phyloP scores from a whole-genome alignment of 2,888 invertebrate species.

The Papilio protenor region DNA sequence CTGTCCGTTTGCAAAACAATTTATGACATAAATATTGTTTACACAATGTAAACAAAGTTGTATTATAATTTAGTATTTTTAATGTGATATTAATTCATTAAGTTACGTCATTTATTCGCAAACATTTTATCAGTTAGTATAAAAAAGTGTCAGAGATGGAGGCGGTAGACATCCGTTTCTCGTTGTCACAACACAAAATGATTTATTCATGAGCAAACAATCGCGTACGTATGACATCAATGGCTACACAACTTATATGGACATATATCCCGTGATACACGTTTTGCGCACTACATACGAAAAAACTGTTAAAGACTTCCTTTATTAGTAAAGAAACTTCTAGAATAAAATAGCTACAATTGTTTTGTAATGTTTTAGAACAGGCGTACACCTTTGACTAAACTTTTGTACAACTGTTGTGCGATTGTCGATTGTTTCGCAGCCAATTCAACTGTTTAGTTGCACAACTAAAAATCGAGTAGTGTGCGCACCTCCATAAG shows the following conservation, averaged over 20 bases:
- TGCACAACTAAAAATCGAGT: too few species aligned
- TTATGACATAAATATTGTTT: neutral
- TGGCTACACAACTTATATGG: slow-evolving; percentile 41
- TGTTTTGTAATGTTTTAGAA: too few species aligned
- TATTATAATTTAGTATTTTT: slow-evolving; percentile 6
- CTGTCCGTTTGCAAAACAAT: neutral
- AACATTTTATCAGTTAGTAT: slow-evolving; percentile 28
- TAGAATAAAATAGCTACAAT: neutral
- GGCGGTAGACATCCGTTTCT: slow-evolving; percentile 40
- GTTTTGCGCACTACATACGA: slow-evolving; percentile 6
- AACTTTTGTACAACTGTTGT: too few species aligned
- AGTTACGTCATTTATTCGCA: slow-evolving; percentile 12
- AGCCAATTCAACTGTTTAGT: too few species aligned
- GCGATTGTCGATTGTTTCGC: too few species aligned
- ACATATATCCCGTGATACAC: slow-evolving; percentile 12
- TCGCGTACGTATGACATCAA: slow-evolving; percentile 49
- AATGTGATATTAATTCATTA: neutral
- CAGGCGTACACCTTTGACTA: too few species aligned
- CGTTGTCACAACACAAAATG: slow-evolving; percentile 42
- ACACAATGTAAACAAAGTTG: neutral
- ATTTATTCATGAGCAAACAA: slow-evolving; percentile 48
- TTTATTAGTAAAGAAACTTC: neutral
- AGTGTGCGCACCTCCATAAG: too few species aligned
- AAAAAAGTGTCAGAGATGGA: slow-evolving; percentile 39
- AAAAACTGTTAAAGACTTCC: neutral